Evolutionary conservation across 2,888 invertebrate genomes (phyloP), one percentile per base, ranked within the genome.

Genomic region (Lutraria lutraria): DNA sequence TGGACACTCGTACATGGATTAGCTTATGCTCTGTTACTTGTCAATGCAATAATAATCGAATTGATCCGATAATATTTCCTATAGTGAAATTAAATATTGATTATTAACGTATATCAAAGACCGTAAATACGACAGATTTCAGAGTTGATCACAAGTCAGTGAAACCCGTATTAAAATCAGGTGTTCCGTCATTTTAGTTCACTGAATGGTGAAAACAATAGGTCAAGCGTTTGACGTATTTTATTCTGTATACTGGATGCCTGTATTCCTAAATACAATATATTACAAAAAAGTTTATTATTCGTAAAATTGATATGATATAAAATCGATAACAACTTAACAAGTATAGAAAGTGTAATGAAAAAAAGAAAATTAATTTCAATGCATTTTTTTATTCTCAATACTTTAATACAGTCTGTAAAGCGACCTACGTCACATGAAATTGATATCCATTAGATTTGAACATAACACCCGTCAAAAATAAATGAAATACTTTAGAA

Each of bases 71-170:
- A 29, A 21, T 29, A 29, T 29, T 29, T 72, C 29, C 25, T 72
- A 72, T n/a, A 72, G 31, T 72, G 76, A 76, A 76, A 76, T 10
- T 76, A 76, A 76, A 76, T 76, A 76, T 76, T 76, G 76, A 76
- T 76, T 76, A 34, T 34, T 76, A 76, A 76, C 29, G 31, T 76
- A 76, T 76, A 76, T 76, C 43, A 68, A n/a, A 25, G 63, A 68
- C 25, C 25, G 63, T 68, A 68, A 25, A 68, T 68, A 68, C 63
- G 63, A 68, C 25, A 68, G n/a, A 25, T 10, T 25, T 6, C 12
- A 68, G 8, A 43, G 63, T 68, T 25, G n/a, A 68, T 68, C 63
- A 68, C 63, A 60, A 21, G 21, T 60, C n/a, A 25, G 63, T 68
- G 63, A 68, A 68, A 25, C 63, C 25, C 63, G 63, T 68, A n/a